phyloP scores from a whole-genome alignment of 2,888 invertebrate species.

The Dinocampus coccinellae region DNA sequence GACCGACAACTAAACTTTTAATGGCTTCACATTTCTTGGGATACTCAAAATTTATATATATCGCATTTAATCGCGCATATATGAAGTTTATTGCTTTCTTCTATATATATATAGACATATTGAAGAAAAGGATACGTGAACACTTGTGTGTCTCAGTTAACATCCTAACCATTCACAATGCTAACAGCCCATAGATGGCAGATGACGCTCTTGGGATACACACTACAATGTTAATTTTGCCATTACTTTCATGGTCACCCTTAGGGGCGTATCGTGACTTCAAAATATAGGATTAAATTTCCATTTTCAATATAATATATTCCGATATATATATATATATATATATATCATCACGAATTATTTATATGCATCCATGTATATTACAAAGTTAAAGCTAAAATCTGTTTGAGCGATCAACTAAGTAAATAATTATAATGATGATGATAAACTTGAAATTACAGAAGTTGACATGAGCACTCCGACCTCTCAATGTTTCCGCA shows the following conservation, averaged over 20 bases:
- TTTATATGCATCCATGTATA: neutral
- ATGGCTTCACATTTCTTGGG: neutral
- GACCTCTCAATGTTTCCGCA: conserved; percentile 25
- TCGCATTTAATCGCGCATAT: neutral
- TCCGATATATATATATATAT: neutral
- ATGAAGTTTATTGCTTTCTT: neutral
- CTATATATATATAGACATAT: neutral
- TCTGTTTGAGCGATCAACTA: neutral
- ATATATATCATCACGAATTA: neutral
- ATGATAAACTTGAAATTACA: neutral
- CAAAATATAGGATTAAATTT: neutral
- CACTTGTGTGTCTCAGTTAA: conserved; percentile 22
- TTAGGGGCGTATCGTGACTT: neutral
- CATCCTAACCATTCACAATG: conserved; percentile 41
- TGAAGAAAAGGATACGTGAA: conserved; percentile 19
- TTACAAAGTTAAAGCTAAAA: neutral
- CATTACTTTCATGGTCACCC: conserved; percentile 35
- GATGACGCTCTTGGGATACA: conserved; percentile 42
- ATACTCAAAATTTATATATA: neutral
- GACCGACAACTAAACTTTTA: neutral
- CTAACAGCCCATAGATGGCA: conserved; percentile 43
- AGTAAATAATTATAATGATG: conserved; percentile 17
- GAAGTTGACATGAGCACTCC: neutral
- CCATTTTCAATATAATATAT: neutral
- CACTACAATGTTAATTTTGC: conserved; percentile 41